phyloP scores from a whole-genome alignment of 2,888 invertebrate genomes.

The Pandemis corylana region DNA sequence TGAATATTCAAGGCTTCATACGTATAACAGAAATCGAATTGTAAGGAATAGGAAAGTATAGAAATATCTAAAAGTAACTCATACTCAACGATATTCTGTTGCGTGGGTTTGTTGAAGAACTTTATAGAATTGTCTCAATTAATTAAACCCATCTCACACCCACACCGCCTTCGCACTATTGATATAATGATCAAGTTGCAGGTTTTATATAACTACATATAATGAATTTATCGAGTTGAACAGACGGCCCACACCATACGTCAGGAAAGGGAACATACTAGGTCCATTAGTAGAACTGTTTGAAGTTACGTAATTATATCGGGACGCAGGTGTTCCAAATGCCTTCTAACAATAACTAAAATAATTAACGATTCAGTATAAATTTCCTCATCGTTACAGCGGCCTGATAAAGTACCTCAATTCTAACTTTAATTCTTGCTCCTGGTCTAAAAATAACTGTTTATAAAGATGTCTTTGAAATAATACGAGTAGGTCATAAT shows the following conservation, averaged over 20 bases:
- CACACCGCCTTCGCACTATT: not conserved
- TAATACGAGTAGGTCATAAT: conserved; percentile 1
- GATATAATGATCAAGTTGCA: not conserved
- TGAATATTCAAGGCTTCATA: too few relatives aligned
- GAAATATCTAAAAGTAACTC: not conserved
- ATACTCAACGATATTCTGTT: not conserved
- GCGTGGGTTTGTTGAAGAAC: not conserved
- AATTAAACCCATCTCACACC: not conserved
- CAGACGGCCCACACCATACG: conserved; percentile 13
- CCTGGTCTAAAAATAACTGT: not conserved
- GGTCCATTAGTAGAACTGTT: conserved; percentile 38
- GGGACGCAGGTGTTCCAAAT: conserved; percentile 35
- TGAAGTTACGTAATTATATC: conserved; percentile 40
- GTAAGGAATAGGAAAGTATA: not conserved
- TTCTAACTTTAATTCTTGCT: not conserved
- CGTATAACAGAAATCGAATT: not conserved
- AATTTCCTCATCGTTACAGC: conserved; percentile 19
- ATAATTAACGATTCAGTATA: conserved; percentile 39
- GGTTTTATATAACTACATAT: not conserved
- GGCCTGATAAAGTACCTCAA: not conserved
- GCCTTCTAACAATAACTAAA: conserved; percentile 39
- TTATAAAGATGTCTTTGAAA: not conserved
- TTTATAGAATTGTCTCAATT: not conserved
- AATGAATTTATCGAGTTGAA: conserved; percentile 8
- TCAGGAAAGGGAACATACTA: conserved; percentile 22